Conservation (phyloP, 2,113 vertebrate genomes). For the Columba janthina region DNA sequence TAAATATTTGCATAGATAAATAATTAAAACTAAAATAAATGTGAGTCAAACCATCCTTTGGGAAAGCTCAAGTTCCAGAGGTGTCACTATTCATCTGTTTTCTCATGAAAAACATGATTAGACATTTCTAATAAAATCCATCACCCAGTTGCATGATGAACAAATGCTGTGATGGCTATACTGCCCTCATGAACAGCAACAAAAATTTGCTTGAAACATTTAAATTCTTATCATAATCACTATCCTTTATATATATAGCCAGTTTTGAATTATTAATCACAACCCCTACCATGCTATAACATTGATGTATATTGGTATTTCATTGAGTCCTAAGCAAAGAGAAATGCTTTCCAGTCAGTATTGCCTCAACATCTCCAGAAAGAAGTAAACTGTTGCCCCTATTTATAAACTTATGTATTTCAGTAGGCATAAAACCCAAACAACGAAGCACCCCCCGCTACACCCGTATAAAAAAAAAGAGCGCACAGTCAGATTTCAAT, state of each 20-base stretch:
- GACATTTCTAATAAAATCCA: conserved; percentile 1
- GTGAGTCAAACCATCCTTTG: neutral
- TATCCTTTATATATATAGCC: neutral
- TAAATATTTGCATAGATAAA: conserved; percentile 59
- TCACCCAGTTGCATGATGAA: neutral
- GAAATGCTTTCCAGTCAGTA: neutral
- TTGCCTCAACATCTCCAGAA: neutral
- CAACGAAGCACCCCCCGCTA: neutral
- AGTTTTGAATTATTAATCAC: neutral
- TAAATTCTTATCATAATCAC: conserved; percentile 29
- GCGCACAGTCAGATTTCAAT: neutral
- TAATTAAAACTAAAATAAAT: conserved; percentile 48
- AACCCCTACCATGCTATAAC: neutral
- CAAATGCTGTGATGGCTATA: neutral
- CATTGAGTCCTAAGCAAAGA: neutral
- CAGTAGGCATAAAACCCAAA: neutral
- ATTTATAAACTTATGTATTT: neutral
- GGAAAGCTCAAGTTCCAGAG: conserved; percentile 16
- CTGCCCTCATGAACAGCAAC: neutral
- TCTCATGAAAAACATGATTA: neutral
- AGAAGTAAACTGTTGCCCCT: neutral
- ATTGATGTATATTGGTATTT: neutral
- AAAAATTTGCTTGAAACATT: neutral
- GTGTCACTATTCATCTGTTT: conserved; percentile 12
- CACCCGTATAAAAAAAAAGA: neutral